Percentiles rank a stretch among this genome's conserved stretches.
Conservation (phyloP, 2,113 vertebrate genomes). For the Daphoenositta chrysoptera region DNA sequence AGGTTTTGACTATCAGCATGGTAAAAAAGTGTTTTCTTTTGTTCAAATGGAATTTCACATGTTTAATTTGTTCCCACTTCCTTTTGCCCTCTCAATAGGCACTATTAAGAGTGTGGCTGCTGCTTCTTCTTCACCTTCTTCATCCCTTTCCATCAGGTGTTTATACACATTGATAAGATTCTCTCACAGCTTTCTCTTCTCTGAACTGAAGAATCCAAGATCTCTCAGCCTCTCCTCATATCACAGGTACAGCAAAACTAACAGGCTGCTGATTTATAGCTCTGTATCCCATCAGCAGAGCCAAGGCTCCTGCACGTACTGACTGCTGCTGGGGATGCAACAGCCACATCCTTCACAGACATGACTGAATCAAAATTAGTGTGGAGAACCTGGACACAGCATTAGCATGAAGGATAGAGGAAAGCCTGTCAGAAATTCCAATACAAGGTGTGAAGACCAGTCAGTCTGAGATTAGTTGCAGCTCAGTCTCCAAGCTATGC, state of each 20-base stretch:
- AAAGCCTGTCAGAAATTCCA: not conserved
- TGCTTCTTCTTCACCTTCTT: not conserved
- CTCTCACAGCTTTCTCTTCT: not conserved
- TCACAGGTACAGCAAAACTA: not conserved
- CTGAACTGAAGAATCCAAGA: not conserved
- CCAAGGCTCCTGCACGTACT: not conserved
- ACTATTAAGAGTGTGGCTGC: not conserved
- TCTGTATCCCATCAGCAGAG: not conserved
- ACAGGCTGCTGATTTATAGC: not conserved
- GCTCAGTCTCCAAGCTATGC: not conserved
- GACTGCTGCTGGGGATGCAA: not conserved
- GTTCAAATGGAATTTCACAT: not conserved
- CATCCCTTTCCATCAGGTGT: not conserved
- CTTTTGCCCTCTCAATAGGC: not conserved
- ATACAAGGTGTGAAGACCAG: not conserved
- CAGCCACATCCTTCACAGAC: not conserved
- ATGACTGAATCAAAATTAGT: not conserved
- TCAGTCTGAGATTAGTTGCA: not conserved
- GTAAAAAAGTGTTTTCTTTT: not conserved
- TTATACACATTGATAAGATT: not conserved
- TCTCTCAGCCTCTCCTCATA: not conserved
- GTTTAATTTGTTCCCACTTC: not conserved
- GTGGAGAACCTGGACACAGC: not conserved
- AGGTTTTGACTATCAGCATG: not conserved
- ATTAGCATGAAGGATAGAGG: not conserved